Percentiles rank a stretch among this genome's conserved stretches.
phyloP scores from a whole-genome alignment of 1,140 invertebrate genomes.

The Drosophila lacteicornis region DNA sequence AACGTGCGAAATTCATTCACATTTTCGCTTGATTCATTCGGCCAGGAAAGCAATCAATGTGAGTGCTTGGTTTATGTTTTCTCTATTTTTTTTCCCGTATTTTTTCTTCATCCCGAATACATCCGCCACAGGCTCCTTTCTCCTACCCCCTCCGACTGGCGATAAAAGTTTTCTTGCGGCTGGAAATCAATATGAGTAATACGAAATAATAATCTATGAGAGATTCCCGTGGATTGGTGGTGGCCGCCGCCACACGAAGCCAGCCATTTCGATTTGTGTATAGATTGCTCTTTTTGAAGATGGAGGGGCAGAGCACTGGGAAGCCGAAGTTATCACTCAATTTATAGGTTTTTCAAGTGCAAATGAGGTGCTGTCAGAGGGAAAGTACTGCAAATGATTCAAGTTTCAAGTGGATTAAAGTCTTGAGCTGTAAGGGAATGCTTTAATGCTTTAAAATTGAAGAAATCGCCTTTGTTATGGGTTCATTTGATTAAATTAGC shows the following conservation, averaged over 20 bases:
- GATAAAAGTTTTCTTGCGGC: slow-evolving; percentile 38
- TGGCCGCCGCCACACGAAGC: slow-evolving; percentile 6
- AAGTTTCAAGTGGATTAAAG: slow-evolving; percentile 29
- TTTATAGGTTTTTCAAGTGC: slow-evolving; percentile 52
- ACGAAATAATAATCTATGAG: slow-evolving; percentile 57
- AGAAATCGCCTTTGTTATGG: slow-evolving; percentile 1
- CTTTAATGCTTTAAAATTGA: not conserved
- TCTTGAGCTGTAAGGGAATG: not conserved
- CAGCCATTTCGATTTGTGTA: slow-evolving; percentile 36
- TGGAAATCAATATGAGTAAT: slow-evolving; percentile 57
- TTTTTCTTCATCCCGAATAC: slow-evolving; percentile 20
- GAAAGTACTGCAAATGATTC: slow-evolving; percentile 26
- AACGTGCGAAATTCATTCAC: slow-evolving; percentile 72
- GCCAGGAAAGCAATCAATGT: slow-evolving; percentile 49
- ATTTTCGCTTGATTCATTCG: slow-evolving; percentile 61
- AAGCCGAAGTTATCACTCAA: slow-evolving; percentile 46
- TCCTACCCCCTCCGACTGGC: too few species aligned
- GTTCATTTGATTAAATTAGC: slow-evolving; percentile 8
- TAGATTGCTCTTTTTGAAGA: slow-evolving; percentile 53
- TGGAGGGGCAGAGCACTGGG: slow-evolving; percentile 7
- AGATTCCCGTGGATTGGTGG: slow-evolving; percentile 41
- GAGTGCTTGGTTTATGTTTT: slow-evolving; percentile 51
- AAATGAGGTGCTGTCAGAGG: slow-evolving; percentile 45
- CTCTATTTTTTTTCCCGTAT: slow-evolving; percentile 5
- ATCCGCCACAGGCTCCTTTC: slow-evolving; percentile 30